Percentiles rank a stretch among this genome's conserved stretches.
These are phyloP conservation scores for Marisa cornuarietis DNA, from an alignment of 1,140 invertebrate genomes.

Conservation along the genomic window DNA sequence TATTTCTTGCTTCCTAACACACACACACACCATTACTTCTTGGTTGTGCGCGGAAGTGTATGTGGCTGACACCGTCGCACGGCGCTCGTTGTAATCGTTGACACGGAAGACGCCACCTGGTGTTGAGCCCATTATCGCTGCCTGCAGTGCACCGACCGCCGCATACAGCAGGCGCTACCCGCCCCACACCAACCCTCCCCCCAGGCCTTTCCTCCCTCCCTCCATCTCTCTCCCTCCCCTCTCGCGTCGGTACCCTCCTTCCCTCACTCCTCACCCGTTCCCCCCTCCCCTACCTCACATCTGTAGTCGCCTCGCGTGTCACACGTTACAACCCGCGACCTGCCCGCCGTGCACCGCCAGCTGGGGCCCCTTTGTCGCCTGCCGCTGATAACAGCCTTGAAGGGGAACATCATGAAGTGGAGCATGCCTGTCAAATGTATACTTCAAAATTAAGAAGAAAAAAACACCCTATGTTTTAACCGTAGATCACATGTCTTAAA, in stretches of 20 bases:
- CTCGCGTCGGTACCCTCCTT: not conserved
- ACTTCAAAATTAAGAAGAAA: no score
- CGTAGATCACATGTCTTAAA: no score
- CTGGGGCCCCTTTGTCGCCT: no score
- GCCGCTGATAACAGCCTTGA: no score
- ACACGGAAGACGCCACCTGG: not conserved
- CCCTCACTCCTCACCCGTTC: not conserved
- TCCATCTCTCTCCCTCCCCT: not conserved
- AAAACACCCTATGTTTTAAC: no score
- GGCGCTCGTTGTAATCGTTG: not conserved
- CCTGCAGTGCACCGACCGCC: no score
- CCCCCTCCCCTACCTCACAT: not conserved
- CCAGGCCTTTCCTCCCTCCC: not conserved
- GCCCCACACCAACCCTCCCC: not conserved
- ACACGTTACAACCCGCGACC: no score
- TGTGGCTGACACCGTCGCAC: not conserved
- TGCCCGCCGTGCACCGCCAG: no score
- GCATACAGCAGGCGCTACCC: no score
- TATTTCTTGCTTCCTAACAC: not conserved
- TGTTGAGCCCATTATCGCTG: no score
- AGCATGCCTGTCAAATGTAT: no score
- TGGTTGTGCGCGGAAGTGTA: not conserved
- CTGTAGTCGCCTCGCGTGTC: not conserved
- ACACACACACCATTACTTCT: not conserved
- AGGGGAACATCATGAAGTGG: no score